Conservation (phyloP, 2,888 invertebrate species). For the Dicycla oo region DNA sequence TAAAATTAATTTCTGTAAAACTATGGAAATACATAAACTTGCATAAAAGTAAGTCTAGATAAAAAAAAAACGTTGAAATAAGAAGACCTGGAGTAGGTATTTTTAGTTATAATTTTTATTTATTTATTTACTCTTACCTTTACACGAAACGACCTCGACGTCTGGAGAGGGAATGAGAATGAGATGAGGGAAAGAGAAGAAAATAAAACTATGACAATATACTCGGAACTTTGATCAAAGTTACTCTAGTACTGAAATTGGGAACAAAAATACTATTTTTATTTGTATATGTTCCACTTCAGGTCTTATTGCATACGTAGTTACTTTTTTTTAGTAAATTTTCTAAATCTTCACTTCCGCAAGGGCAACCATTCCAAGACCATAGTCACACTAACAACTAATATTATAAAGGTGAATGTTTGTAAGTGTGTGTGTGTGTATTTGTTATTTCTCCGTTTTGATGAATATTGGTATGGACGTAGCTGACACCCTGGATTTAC, state of each 20-base stretch:
- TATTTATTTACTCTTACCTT: slow-evolving; percentile 64
- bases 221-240: slow-evolving; percentile 8
- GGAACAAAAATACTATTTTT: background rate
- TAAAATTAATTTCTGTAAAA: slow-evolving; percentile 43
- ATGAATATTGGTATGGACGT: too few species aligned
- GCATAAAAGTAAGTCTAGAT: slow-evolving; percentile 12
- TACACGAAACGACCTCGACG: slow-evolving; percentile 58
- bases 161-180: slow-evolving; percentile 48
- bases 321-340: slow-evolving; percentile 2
- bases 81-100: background rate
- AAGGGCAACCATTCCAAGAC: slow-evolving; percentile 46
- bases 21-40: slow-evolving; percentile 19
- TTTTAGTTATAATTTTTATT: background rate
- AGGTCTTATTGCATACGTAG: background rate
- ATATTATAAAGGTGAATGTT: too few species aligned
- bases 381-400: too few species aligned
- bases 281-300: background rate
- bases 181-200: slow-evolving; percentile 31
- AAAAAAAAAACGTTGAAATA: slow-evolving; percentile 1
- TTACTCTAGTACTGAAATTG: slow-evolving; percentile 14
- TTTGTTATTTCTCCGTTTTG: too few species aligned
- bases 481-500: too few species aligned
- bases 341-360: slow-evolving; percentile 25
- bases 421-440: too few species aligned
- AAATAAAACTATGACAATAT: slow-evolving; percentile 12